Base-by-base conservation (phyloP, 2,888 invertebrate genomes). In the Crioceris asparagi region DNA sequence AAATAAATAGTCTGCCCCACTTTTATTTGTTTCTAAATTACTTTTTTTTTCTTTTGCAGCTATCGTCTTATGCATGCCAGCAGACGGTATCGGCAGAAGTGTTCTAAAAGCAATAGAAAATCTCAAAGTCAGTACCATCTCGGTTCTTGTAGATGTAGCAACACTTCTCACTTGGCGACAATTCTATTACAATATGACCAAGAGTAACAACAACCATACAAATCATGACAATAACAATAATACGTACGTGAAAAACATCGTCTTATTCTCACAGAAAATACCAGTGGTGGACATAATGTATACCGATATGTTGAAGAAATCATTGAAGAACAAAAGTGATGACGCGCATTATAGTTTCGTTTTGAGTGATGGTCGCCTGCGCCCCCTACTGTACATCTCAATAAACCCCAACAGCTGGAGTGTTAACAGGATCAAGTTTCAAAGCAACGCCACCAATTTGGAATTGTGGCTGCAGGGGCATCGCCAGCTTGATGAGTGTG, bases 51-150 rank as follows among this genome's bases (percentile, higher is more conserved):
- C 51, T 51, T 37, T 61, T 60, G 35, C 64, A 71, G 71, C 61
- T 8, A 62, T 71, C 31, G 56, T 73, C 7, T 54, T 73, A 26
- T 72, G 71, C 50, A 55, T 70, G 39, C 68, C 72, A n/a, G 57
- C 67, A 36, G 63, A 66, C 48, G 60, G 62, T 15, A 52, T 58
- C 11, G 66, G 66, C 2, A 57, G 52, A 41, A 55, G 45, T 14
- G 63, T 69, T 23, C 53, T 70, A 30, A 47, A 56, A 41, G 63
- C 66, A 26, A 55, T 70, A 27, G 68, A 69, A 49, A 49, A 54
- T 30, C 58, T 68, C 32, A 62, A 62, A 35, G 57, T 68, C 36
- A 63, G 65, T 46, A 64, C 69, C 3, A 54, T 67, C 38, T 64
- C 56, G 17, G 56, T 66, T 37, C 55, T 71, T 39, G 49, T 72